Base-by-base conservation (phyloP, 2,888 invertebrate genomes). In the Agrochola litura region DNA sequence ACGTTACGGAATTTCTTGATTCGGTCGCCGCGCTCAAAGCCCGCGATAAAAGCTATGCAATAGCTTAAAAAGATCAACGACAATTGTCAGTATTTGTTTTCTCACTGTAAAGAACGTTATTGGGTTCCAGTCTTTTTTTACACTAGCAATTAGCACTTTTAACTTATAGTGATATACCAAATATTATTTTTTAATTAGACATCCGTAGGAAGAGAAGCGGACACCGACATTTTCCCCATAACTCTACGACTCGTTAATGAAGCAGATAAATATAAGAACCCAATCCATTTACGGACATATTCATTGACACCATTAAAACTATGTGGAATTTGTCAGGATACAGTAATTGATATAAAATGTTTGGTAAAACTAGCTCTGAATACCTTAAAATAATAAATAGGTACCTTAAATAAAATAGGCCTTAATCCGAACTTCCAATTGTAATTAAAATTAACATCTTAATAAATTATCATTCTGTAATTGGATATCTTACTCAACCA, bases 271-370 rank as follows among this genome's bases (percentile, higher is more conserved):
- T 60, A 64, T 67, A 19, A 52, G 19, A 60, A 66, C 30, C 10
- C 0, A 8, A 12, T n/a, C 73, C 61, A 84, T 69, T 64, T 71
- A 67, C 14, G 56, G 49, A 52, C 14, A 67, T 43, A 41, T 83
- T 77, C 19, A 80, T 66, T n/a, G 49, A 61, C 46, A 30, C 52
- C 54, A 56, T 63, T n/a, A 41, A 25, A 84, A 80, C 52, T 61
- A 56, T 61, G 16, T 60, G 3, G 22, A 74, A 52, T 71, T 68
- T 25, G 46, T 60, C 64, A 63, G 73, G 74, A 84, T 84, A 64
- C 54, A 74, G 67, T 84, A 80, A 82, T 84, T 74, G 67, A 63
- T 9, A 58, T 6, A 49, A 73, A 84, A 83, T 69, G 19, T 60
- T n/a, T 54, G 46, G 1, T 12, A 10, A 65, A 69, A 1, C 9